phyloP scores from a whole-genome alignment of 2,888 invertebrate species.

The Eilema sororculum region DNA sequence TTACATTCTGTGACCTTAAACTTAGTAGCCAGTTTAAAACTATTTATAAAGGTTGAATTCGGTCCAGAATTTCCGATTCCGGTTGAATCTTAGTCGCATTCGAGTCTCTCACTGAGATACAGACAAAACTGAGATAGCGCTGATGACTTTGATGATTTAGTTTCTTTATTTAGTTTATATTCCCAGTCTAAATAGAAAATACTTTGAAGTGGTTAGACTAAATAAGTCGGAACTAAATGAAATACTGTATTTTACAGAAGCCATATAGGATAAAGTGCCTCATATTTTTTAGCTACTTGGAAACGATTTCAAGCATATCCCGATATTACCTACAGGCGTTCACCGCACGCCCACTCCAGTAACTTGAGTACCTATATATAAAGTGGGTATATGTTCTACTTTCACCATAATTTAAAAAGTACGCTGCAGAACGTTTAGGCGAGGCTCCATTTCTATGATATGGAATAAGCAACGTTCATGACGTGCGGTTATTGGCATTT shows the following conservation, averaged over 20 bases:
- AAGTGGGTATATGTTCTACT: constrained; percentile 16
- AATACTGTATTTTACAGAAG: not conserved
- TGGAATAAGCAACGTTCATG: constrained; percentile 35
- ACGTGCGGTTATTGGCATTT: constrained; percentile 46
- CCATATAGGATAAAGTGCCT: not conserved
- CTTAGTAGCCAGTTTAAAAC: too few relatives aligned
- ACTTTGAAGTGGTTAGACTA: too few relatives aligned
- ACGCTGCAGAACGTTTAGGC: constrained; percentile 22
- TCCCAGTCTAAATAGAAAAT: too few relatives aligned
- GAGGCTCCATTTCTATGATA: constrained; percentile 32
- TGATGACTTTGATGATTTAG: too few relatives aligned
- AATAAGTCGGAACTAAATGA: too few relatives aligned
- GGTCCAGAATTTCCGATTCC: too few relatives aligned
- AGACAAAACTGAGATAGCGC: too few relatives aligned
- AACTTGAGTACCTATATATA: constrained; percentile 19
- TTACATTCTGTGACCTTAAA: too few relatives aligned
- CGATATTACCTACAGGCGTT: constrained; percentile 9
- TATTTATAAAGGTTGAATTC: too few relatives aligned
- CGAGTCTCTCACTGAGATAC: too few relatives aligned
- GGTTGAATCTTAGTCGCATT: too few relatives aligned
- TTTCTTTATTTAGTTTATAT: too few relatives aligned
- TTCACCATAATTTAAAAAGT: constrained; percentile 34
- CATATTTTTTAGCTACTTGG: constrained; percentile 9
- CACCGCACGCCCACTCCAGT: not conserved
- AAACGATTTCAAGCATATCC: constrained; percentile 6